These are phyloP conservation scores for Phlogophora meticulosa DNA, from an alignment of 2,888 invertebrate species.

Conservation along the genomic window DNA sequence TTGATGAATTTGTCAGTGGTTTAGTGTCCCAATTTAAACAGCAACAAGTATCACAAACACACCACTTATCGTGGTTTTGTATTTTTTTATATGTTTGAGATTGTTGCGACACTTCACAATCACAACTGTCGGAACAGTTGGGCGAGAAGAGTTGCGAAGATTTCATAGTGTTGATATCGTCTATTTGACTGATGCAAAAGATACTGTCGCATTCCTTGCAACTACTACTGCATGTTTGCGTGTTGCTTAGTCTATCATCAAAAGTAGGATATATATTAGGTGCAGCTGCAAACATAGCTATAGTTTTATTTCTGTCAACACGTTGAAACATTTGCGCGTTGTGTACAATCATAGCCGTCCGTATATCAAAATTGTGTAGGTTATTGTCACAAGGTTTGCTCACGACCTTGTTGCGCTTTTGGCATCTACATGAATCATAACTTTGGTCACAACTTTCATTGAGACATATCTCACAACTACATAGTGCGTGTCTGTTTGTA, in stretches of 20 bases:
- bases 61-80: background rate
- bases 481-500: constrained; percentile 69
- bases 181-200: constrained; percentile 66
- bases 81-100: constrained; percentile 59
- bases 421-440: constrained; percentile 73
- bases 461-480: constrained; percentile 73
- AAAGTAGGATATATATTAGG: constrained; percentile 39
- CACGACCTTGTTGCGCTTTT: constrained; percentile 68
- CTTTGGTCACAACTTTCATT: constrained; percentile 72
- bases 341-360: constrained; percentile 57
- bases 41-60: constrained; percentile 63
- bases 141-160: constrained; percentile 37
- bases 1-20: constrained; percentile 15
- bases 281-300: constrained; percentile 72
- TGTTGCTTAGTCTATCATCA: constrained; percentile 11
- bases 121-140: constrained; percentile 40
- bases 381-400: constrained; percentile 74
- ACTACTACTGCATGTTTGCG: constrained; percentile 57
- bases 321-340: constrained; percentile 27
- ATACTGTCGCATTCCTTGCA: constrained; percentile 75
- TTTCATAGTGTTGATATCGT: constrained; percentile 47
- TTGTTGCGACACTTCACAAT: constrained; percentile 65
- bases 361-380: constrained; percentile 75
- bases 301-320: constrained; percentile 53
- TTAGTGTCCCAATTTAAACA: constrained; percentile 64